Percentiles rank a stretch among this genome's conserved stretches.
These are phyloP conservation scores for Platycheirus albimanus DNA, from an alignment of 2,888 invertebrate genomes.

Conservation along the genomic window DNA sequence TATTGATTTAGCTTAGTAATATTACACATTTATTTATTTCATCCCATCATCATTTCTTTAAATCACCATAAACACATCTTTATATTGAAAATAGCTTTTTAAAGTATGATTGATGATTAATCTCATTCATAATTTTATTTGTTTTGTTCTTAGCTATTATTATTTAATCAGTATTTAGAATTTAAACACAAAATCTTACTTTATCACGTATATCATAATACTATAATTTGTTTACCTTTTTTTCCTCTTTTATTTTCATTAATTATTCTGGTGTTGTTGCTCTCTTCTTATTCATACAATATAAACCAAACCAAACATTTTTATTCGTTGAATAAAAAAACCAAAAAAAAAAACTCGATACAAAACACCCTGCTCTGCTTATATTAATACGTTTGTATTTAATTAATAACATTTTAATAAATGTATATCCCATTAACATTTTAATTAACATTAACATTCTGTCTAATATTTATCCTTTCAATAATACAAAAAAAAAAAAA, in stretches of 20 bases:
- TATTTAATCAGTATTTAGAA: constrained; percentile 42
- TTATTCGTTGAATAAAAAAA: constrained; percentile 43
- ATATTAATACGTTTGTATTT: constrained; percentile 4
- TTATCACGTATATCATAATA: constrained; percentile 52
- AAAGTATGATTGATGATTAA: too few relatives aligned
- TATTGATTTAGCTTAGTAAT: constrained; percentile 27
- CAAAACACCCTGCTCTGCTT: constrained; percentile 58
- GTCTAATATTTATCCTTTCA: constrained; percentile 24
- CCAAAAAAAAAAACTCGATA: constrained; percentile 49
- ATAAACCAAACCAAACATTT: constrained; percentile 37
- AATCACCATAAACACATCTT: constrained; percentile 44
- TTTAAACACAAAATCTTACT: constrained; percentile 39
- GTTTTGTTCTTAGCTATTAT: constrained; percentile 47
- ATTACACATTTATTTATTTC: constrained; percentile 45
- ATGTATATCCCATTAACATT: constrained; percentile 56
- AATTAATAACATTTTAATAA: constrained; percentile 36
- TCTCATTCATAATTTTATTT: constrained; percentile 51
- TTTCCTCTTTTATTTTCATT: constrained; percentile 71
- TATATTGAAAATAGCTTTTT: constrained; percentile 61
- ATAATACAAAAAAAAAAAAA: too few relatives aligned
- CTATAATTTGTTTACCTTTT: constrained; percentile 65
- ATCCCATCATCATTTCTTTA: constrained; percentile 43
- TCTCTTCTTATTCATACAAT: constrained; percentile 50
- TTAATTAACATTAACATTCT: constrained; percentile 39
- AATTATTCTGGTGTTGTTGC: constrained; percentile 67